Evolutionary conservation across 2,113 vertebrate genomes (phyloP), one percentile per base, ranked within the genome.

Genomic region (Leptobrachium ailaonicum): DNA sequence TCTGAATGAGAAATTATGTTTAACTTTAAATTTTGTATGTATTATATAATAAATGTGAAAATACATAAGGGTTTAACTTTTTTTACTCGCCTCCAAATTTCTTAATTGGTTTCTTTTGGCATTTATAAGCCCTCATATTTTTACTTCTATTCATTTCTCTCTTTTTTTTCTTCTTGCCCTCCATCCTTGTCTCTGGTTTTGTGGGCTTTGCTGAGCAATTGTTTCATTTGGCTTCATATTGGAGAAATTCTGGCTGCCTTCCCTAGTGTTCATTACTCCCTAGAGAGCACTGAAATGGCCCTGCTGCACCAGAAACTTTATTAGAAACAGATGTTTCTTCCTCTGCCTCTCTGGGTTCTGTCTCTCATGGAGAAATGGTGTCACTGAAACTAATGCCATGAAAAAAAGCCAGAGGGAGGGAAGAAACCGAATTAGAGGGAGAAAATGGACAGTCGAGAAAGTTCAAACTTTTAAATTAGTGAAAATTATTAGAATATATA

Each of bases 161-260:
- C 14, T 68, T 56, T 32, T 32, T 32, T 32, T 32, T 32, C 20
- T 32, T 11, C 32, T 74, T 75, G 56, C 75, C 75, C 76, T 82
- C 53, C 66, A 54, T 41, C 62, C 69, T 62, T 71, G 20, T 73
- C n/a, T 43, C 54, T 71, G 75, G 70, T 73, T 78, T 63, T 73
- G 64, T 69, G 44, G 76, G 66, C 53, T 79, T 70, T 69, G 76
- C 76, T 41, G 76, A 78, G 76, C 60, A 64, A 78, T 66, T 82
- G 82, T 82, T 82, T 82, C 76, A 43, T 71, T 82, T 82, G 82
- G 82, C 82, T 81, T 63, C 66, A 74, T 79, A 74, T 71, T 78
- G 72, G 71, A 77, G 58, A 71, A 78, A 78, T 79, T 74, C 82
- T 82, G 82, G 82, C 82, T 70, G 62, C 47, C 54, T 82, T 75